Evolutionary conservation across 2,113 vertebrate genomes (phyloP).

Genomic region (Malurus elegans): DNA sequence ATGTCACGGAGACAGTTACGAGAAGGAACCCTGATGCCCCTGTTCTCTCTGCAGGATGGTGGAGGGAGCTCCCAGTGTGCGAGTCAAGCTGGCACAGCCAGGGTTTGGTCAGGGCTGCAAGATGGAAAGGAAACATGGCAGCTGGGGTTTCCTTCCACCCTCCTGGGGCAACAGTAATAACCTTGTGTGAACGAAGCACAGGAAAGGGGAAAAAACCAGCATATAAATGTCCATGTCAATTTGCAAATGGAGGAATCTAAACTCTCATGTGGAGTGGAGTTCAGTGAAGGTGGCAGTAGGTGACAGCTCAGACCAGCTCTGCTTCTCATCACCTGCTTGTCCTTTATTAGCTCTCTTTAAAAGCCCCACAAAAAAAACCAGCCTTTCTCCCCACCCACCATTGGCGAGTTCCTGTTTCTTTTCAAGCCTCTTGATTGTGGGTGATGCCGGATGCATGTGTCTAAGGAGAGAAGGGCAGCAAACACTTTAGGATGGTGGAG

Average conservation of each 20-base stretch:
- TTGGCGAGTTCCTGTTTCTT: background rate
- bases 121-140: background rate
- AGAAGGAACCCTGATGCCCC: background rate
- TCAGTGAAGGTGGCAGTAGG: accelerated
- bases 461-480: background rate
- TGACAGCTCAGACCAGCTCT: background rate
- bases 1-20: accelerated
- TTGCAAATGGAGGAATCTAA: background rate
- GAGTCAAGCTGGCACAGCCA: background rate
- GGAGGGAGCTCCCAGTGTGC: background rate
- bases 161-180: background rate
- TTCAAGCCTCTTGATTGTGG: background rate
- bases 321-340: accelerated
- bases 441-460: background rate
- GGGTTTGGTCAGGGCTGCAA: background rate
- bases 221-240: accelerated
- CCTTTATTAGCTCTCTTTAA: background rate
- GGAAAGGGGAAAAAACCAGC: background rate
- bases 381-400: background rate
- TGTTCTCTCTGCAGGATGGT: background rate
- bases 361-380: background rate
- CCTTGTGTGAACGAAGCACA: background rate
- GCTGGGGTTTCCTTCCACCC: background rate
- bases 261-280: background rate
- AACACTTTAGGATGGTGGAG: background rate